phyloP scores from a whole-genome alignment of 2,797 vertebrate genomes.

The Parotocinclus haroldoi region DNA sequence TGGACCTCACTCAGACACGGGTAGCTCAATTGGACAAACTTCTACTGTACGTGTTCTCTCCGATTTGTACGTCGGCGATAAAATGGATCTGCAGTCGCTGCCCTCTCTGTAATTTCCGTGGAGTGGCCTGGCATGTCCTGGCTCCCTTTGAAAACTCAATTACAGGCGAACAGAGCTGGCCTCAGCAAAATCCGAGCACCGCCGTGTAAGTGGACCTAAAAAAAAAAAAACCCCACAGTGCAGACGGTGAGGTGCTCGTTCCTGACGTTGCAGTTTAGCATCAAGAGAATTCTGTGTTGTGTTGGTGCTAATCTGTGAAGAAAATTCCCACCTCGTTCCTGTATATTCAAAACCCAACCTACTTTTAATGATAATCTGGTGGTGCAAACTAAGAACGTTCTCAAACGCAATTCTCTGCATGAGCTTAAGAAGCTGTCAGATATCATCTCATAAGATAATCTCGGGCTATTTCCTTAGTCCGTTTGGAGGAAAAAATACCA shows the following conservation, averaged over 20 bases:
- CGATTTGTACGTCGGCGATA: slow-evolving; percentile 36
- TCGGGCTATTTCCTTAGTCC: too few species aligned
- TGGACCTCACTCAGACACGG: slow-evolving; percentile 48
- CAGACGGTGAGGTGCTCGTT: slow-evolving; percentile 14
- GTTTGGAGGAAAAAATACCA: too few species aligned
- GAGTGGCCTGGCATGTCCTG: slow-evolving; percentile 20
- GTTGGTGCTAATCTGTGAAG: too few species aligned
- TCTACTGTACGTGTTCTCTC: slow-evolving; percentile 45
- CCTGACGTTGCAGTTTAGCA: neutral
- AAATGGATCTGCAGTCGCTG: slow-evolving; percentile 32
- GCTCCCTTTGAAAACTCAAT: slow-evolving; percentile 48
- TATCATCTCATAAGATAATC: too few species aligned
- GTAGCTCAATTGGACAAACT: slow-evolving; percentile 50
- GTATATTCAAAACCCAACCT: too few species aligned
- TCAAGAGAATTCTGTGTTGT: neutral
- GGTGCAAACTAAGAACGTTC: too few species aligned
- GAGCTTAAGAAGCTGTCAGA: too few species aligned
- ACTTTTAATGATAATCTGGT: too few species aligned
- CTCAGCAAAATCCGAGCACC: slow-evolving; percentile 19
- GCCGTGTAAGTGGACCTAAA: neutral
- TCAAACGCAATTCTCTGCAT: too few species aligned
- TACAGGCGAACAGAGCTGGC: slow-evolving; percentile 33
- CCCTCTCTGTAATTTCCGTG: slow-evolving; percentile 36
- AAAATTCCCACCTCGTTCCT: too few species aligned
- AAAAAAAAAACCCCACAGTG: neutral